These are phyloP conservation scores for Cydia splendana DNA, from an alignment of 1,140 invertebrate genomes.

Conservation along the genomic window DNA sequence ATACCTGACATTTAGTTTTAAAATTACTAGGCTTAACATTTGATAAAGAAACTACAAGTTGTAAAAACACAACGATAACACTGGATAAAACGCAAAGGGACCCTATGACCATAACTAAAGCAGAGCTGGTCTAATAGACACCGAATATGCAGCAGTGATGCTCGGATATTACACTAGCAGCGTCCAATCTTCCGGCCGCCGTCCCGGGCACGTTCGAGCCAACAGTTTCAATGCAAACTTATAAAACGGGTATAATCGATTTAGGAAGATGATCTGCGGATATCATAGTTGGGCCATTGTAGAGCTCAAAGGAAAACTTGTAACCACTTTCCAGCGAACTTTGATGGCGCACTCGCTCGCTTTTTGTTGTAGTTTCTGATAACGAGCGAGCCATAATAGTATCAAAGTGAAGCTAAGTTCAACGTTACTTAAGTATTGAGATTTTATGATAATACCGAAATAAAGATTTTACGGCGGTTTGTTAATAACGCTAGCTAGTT, in stretches of 20 bases:
- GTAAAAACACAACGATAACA: too few species aligned
- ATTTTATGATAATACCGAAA: neutral
- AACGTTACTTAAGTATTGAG: neutral
- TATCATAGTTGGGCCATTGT: slow-evolving; percentile 19
- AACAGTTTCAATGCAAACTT: slow-evolving; percentile 11
- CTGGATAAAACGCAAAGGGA: too few species aligned
- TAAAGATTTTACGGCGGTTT: neutral
- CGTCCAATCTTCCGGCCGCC: neutral
- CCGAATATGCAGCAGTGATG: neutral
- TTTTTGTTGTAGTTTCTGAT: slow-evolving; percentile 6
- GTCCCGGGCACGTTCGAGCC: slow-evolving; percentile 1
- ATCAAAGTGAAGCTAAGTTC: neutral
- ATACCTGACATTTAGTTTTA: too few species aligned
- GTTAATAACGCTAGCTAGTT: neutral
- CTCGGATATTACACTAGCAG: neutral
- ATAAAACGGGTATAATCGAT: slow-evolving; percentile 5
- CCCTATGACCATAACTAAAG: too few species aligned
- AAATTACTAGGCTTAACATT: too few species aligned
- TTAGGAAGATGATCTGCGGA: slow-evolving; percentile 18
- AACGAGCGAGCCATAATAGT: neutral
- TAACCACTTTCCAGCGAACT: slow-evolving; percentile 8
- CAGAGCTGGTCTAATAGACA: too few species aligned
- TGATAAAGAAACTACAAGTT: too few species aligned
- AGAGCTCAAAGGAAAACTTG: slow-evolving; percentile 16
- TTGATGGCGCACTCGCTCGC: neutral